These are phyloP conservation scores for Neuroscelio doddi DNA, from an alignment of 2,888 invertebrate species.

Conservation along the genomic window DNA sequence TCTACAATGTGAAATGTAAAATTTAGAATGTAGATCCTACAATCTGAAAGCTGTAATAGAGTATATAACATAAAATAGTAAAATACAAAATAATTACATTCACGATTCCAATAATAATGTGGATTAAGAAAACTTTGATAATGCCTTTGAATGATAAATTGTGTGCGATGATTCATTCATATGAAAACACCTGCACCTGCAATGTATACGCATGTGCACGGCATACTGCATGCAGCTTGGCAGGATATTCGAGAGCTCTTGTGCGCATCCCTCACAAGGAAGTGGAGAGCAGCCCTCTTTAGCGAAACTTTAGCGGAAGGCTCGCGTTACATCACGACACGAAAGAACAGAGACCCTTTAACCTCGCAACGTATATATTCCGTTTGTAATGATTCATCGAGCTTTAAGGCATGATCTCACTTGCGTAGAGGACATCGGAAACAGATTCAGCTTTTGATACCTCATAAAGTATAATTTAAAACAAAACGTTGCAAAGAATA, in stretches of 20 bases:
- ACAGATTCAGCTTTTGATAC: too few species aligned
- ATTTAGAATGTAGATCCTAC: too few species aligned
- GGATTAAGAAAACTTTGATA: constrained; percentile 14
- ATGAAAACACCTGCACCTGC: constrained; percentile 29
- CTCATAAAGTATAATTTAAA: too few species aligned
- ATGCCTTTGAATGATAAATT: constrained; percentile 23
- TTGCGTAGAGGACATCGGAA: constrained; percentile 35
- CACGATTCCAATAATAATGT: background rate
- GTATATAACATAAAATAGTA: too few species aligned
- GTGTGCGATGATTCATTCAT: constrained; percentile 27
- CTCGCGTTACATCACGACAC: constrained; percentile 51
- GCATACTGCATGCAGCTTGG: constrained; percentile 18
- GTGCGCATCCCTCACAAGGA: constrained; percentile 42
- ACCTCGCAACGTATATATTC: constrained; percentile 48
- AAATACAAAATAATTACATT: too few species aligned
- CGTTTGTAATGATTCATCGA: constrained; percentile 50
- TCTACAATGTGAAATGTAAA: too few species aligned
- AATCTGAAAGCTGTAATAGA: too few species aligned
- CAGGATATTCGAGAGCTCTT: constrained; percentile 43
- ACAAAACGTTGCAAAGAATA: too few species aligned
- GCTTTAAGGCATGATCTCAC: constrained; percentile 48
- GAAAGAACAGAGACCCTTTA: constrained; percentile 39
- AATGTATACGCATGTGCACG: constrained; percentile 20
- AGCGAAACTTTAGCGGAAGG: constrained; percentile 52
- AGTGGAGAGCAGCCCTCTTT: constrained; percentile 43